A percentile compares a stretch with the other conserved stretches of the same genome.
Evolutionary conservation across 1,140 invertebrate species (phyloP).

Genomic region (Orchesella cincta): DNA sequence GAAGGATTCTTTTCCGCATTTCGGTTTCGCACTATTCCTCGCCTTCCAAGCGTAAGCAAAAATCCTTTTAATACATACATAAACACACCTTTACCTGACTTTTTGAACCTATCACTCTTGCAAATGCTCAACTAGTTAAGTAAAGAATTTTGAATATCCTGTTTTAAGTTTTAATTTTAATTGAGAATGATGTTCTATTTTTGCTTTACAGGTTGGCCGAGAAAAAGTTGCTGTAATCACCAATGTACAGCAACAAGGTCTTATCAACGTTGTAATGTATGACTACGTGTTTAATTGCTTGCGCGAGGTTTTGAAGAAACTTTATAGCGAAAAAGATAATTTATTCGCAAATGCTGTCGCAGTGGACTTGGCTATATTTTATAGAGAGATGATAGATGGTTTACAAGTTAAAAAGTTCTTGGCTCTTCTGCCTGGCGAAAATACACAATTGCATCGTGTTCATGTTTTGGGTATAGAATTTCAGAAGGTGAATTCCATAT

Average conservation of each 20-base stretch:
- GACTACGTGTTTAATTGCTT: neutral
- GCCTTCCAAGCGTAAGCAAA: neutral
- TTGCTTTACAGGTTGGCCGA: too few relatives aligned
- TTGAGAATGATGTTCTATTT: too few relatives aligned
- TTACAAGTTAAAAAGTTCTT: neutral
- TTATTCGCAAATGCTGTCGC: neutral
- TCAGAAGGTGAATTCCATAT: neutral
- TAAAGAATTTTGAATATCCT: too few relatives aligned
- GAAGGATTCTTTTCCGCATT: neutral
- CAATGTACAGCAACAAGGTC: neutral
- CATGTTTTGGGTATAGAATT: neutral
- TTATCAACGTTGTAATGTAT: neutral
- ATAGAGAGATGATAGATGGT: neutral
- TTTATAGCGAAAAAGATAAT: neutral
- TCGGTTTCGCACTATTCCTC: neutral
- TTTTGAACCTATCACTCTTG: too few relatives aligned
- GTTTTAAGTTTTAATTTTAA: too few relatives aligned
- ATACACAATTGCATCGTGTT: neutral
- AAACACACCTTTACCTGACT: too few relatives aligned
- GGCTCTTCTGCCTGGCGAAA: neutral
- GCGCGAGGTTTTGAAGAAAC: neutral
- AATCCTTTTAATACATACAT: too few relatives aligned
- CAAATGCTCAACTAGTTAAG: neutral
- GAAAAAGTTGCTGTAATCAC: neutral
- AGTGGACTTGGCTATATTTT: neutral